Conservation (phyloP, 2,888 invertebrate species). For the Spatulosminthurus flaviceps region DNA sequence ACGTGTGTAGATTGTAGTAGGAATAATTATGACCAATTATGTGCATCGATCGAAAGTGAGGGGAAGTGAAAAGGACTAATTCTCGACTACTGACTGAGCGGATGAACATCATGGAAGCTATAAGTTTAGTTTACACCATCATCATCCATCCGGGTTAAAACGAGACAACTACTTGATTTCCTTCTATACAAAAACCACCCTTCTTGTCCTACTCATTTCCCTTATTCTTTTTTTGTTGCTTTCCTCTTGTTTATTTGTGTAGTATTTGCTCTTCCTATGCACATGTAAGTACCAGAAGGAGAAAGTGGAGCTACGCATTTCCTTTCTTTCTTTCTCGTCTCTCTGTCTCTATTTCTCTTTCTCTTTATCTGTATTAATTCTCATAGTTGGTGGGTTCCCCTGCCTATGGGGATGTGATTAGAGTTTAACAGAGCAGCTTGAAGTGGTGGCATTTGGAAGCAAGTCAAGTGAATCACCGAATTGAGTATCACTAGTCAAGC, state of each 20-base stretch:
- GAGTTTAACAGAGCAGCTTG: conserved; percentile 18
- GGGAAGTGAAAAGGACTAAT: conserved; percentile 37
- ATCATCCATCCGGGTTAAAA: not conserved
- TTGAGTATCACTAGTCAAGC: conserved; percentile 26
- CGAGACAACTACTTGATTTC: not conserved
- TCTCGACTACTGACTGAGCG: conserved; percentile 28
- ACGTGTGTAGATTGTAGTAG: conserved; percentile 39
- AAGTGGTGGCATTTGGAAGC: conserved; percentile 29
- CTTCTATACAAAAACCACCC: too few relatives aligned
- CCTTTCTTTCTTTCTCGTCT: not conserved
- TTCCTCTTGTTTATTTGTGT: too few relatives aligned
- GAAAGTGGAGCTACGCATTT: not conserved
- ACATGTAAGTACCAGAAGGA: not conserved
- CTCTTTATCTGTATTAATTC: not conserved
- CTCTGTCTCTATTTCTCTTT: not conserved
- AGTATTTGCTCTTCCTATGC: too few relatives aligned
- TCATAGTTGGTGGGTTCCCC: not conserved
- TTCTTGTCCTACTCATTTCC: too few relatives aligned
- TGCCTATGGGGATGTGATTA: not conserved
- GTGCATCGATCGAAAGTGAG: conserved; percentile 40
- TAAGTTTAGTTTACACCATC: not conserved
- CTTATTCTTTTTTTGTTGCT: too few relatives aligned
- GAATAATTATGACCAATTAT: conserved; percentile 48
- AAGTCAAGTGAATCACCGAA: conserved; percentile 46
- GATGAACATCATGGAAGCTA: conserved; percentile 20